phyloP scores from a whole-genome alignment of 2,113 vertebrate genomes.

The Neolamprologus sp. region DNA sequence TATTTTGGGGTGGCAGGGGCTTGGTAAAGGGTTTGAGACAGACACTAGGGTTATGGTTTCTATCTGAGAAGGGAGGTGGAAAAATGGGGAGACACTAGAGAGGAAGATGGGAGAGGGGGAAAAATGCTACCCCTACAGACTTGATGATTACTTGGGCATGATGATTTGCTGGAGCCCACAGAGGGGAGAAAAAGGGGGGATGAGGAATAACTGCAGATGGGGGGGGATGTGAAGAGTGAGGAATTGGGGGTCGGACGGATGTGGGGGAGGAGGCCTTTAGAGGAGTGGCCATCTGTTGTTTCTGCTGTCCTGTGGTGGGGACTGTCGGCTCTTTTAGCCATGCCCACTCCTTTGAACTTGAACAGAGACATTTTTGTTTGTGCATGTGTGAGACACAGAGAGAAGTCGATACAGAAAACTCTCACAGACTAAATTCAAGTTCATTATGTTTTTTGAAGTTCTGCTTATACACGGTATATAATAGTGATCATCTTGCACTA shows the following conservation, averaged over 20 bases:
- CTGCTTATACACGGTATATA: neutral
- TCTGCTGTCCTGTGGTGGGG: constrained; percentile 51
- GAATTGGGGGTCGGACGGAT: constrained; percentile 16
- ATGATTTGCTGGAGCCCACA: neutral
- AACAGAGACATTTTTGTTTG: constrained; percentile 42
- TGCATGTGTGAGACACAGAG: neutral
- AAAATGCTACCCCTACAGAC: neutral
- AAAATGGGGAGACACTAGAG: neutral
- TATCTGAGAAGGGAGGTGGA: neutral
- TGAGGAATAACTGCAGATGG: constrained; percentile 29
- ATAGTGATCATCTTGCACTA: neutral
- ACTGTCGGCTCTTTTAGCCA: constrained; percentile 4
- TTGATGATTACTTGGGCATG: neutral
- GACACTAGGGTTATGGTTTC: neutral
- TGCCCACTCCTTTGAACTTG: constrained; percentile 52
- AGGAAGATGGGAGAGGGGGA: neutral
- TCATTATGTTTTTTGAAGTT: neutral
- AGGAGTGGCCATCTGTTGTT: constrained; percentile 65
- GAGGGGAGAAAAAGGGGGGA: constrained; percentile 23
- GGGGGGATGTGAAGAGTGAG: constrained; percentile 40
- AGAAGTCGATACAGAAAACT: neutral
- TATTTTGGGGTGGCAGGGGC: neutral
- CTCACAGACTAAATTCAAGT: neutral
- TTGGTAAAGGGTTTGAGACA: neutral
- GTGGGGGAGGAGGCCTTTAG: constrained; percentile 47